These are phyloP conservation scores for Lagorchestes hirsutus DNA, from an alignment of 2,797 vertebrate species.

Conservation along the genomic window DNA sequence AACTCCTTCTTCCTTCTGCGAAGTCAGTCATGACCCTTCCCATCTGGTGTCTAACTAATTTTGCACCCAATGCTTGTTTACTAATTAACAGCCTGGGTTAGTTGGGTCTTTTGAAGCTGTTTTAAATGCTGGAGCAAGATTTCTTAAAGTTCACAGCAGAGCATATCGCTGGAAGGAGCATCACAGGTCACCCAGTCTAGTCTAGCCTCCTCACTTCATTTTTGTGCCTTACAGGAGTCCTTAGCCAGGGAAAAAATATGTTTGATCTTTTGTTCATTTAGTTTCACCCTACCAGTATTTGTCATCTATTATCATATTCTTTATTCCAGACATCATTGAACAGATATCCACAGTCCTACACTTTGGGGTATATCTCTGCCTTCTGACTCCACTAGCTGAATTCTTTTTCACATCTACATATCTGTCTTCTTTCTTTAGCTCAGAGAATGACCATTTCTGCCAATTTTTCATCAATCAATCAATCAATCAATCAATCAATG, in stretches of 20 bases:
- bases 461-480: background rate
- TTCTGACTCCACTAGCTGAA: constrained; percentile 8
- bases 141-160: background rate
- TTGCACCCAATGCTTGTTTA: background rate
- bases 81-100: constrained; percentile 32
- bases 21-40: background rate
- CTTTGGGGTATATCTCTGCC: background rate
- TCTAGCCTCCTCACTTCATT: background rate
- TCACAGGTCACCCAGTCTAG: background rate
- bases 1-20: background rate
- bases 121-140: constrained; percentile 20
- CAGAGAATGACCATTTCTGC: constrained; percentile 26
- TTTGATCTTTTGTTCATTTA: background rate
- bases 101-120: constrained; percentile 52
- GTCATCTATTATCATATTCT: background rate
- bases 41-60: constrained; percentile 5
- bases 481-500: background rate
- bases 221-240: background rate
- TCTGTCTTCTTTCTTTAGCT: constrained; percentile 26
- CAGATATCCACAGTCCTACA: background rate
- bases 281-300: background rate
- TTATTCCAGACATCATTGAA: background rate
- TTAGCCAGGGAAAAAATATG: background rate
- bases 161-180: background rate
- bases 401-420: constrained; percentile 12